Conservation (phyloP, 2,797 vertebrate species). For the Sebastes diploproa region DNA sequence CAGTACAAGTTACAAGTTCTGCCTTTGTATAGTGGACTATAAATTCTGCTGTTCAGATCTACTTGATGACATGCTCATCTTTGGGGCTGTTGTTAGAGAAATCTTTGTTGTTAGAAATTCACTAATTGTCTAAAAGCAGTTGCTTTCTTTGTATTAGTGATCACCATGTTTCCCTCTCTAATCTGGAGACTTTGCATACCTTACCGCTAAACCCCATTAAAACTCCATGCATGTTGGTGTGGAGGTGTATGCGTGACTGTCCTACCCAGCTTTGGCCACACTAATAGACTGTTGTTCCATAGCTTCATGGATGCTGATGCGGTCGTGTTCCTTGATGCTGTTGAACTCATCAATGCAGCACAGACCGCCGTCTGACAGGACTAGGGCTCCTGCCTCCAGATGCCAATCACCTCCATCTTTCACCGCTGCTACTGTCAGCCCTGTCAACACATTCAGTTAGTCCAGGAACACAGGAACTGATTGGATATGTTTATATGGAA, state of each 20-base stretch:
- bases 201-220: too few species aligned
- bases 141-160: too few species aligned
- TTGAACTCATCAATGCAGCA: conserved; percentile 99
- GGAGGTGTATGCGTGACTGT: neutral
- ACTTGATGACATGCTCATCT: too few species aligned
- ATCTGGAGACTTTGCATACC: too few species aligned
- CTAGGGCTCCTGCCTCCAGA: conserved; percentile 94
- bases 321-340: conserved; percentile 96
- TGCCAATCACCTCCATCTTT: conserved; percentile 98
- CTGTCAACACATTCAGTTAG: conserved; percentile 61
- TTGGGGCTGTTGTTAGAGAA: too few species aligned
- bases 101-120: too few species aligned
- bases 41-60: too few species aligned
- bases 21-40: too few species aligned
- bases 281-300: conserved; percentile 99
- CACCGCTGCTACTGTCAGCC: conserved; percentile 94
- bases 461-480: neutral
- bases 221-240: neutral
- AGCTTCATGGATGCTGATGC: conserved; percentile 96
- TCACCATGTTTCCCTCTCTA: too few species aligned
- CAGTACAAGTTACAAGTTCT: too few species aligned
- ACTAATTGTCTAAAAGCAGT: too few species aligned
- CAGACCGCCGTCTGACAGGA: conserved; percentile 93
- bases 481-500: neutral
- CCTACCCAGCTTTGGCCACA: conserved; percentile 96